Evolutionary conservation across 2,888 invertebrate species (phyloP).

Genomic region (Conops quadrifasciatus): DNA sequence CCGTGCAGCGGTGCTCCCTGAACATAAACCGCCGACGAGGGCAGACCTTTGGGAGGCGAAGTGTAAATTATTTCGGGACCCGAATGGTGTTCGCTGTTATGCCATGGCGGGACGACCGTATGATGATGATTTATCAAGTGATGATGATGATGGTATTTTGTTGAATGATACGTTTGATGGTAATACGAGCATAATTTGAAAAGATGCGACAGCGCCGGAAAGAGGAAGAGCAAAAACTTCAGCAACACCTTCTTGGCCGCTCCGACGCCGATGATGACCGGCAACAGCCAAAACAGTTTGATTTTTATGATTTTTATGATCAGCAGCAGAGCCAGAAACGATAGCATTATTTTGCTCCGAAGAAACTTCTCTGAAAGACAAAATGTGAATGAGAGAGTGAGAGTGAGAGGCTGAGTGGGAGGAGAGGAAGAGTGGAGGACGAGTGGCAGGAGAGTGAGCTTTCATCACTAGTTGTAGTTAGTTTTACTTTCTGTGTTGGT

Average conservation of each 20-base stretch:
- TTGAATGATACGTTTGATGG: conserved; percentile 73
- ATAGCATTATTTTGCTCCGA: conserved; percentile 76
- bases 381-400: background rate
- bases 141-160: conserved; percentile 82
- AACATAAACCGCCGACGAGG: conserved; percentile 53
- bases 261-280: conserved; percentile 79
- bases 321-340: conserved; percentile 78
- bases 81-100: conserved; percentile 53
- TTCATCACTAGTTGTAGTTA: too few species aligned
- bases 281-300: conserved; percentile 81
- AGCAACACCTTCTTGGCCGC: conserved; percentile 85
- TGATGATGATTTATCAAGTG: conserved; percentile 83
- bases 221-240: conserved; percentile 81
- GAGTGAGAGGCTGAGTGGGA: background rate
- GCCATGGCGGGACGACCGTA: conserved; percentile 66
- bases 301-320: conserved; percentile 82
- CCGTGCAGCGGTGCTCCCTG: conserved; percentile 59
- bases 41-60: conserved; percentile 61
- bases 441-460: too few species aligned
- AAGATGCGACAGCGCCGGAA: conserved; percentile 82
- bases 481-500: too few species aligned
- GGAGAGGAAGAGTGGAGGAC: too few species aligned
- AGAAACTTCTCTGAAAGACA: conserved; percentile 77
- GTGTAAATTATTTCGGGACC: conserved; percentile 62
- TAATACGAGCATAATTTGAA: conserved; percentile 88